Conservation (phyloP, 2,113 vertebrate genomes). For the Lophotis ruficrista region DNA sequence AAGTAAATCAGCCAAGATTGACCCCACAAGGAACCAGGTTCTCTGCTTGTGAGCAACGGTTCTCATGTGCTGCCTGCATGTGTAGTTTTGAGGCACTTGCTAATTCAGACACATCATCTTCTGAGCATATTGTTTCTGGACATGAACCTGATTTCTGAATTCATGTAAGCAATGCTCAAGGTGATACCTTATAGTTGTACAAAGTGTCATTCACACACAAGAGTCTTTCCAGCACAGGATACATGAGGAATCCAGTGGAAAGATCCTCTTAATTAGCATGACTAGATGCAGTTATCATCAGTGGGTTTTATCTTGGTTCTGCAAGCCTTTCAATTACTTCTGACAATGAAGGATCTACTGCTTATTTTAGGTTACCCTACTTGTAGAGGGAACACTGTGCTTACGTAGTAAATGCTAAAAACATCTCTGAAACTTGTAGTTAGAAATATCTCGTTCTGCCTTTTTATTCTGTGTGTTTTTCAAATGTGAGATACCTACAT, state of each 20-base stretch:
- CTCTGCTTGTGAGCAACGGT: not conserved
- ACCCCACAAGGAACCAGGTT: not conserved
- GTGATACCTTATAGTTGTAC: not conserved
- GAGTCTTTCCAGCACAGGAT: not conserved
- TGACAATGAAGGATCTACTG: not conserved
- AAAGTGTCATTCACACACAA: not conserved
- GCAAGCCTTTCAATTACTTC: not conserved
- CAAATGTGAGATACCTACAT: not conserved
- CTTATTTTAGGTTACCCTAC: not conserved
- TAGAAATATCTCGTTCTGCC: not conserved
- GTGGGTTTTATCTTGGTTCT: not conserved
- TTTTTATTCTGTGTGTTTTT: not conserved
- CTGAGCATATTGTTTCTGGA: not conserved
- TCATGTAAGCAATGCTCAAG: not conserved
- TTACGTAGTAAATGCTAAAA: not conserved
- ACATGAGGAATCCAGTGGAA: not conserved
- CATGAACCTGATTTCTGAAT: not conserved
- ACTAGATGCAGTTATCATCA: not conserved
- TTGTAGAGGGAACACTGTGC: not conserved
- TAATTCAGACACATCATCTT: not conserved
- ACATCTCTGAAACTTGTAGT: not conserved
- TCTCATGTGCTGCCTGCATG: accelerated
- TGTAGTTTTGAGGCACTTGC: not conserved
- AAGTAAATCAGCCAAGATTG: not conserved
- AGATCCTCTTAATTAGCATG: not conserved